Evolutionary conservation across 92 coral and sea anemone species (phyloP).

Genomic region (Porites divaricata): DNA sequence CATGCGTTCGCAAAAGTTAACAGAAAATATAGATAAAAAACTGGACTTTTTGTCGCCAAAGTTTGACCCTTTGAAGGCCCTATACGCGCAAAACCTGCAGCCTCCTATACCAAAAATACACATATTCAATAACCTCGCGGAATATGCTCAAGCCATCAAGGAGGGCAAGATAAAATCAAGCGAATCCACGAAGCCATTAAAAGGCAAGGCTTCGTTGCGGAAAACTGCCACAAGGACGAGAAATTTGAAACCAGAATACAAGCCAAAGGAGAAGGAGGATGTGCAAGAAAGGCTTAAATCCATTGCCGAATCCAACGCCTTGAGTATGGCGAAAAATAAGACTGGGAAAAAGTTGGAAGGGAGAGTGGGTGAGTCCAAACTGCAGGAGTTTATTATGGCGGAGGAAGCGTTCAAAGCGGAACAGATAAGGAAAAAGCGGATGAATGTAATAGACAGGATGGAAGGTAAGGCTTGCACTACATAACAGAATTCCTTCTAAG

Average conservation of each 20-base stretch:
- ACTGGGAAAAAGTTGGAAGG: conserved; percentile 20
- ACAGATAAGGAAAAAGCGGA: conserved; percentile 53
- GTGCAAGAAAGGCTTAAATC: conserved; percentile 43
- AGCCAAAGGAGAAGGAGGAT: conserved; percentile 51
- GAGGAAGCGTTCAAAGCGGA: conserved; percentile 38
- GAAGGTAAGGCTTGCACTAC: conserved; percentile 69
- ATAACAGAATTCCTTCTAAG: no score
- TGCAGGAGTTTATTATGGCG: conserved; percentile 22
- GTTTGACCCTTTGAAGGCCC: conserved; percentile 87
- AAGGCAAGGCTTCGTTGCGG: background rate
- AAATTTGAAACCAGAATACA: conserved; percentile 80
- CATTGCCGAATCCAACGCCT: conserved; percentile 39
- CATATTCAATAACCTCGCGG: conserved; percentile 85
- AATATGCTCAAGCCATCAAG: conserved; percentile 85
- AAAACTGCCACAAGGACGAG: conserved; percentile 60
- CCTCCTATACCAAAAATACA: conserved; percentile 93
- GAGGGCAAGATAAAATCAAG: conserved; percentile 68
- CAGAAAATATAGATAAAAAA: conserved; percentile 47
- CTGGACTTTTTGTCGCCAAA: conserved; percentile 82
- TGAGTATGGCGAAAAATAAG: background rate
- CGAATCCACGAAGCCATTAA: conserved; percentile 11
- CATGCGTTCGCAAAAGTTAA: conserved; percentile 10
- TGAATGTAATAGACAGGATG: conserved; percentile 89
- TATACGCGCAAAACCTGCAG: conserved; percentile 69
- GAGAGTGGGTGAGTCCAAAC: conserved; percentile 11